Evolutionary conservation across 2,797 vertebrate species (phyloP).

Genomic region (Diplodus sargus): DNA sequence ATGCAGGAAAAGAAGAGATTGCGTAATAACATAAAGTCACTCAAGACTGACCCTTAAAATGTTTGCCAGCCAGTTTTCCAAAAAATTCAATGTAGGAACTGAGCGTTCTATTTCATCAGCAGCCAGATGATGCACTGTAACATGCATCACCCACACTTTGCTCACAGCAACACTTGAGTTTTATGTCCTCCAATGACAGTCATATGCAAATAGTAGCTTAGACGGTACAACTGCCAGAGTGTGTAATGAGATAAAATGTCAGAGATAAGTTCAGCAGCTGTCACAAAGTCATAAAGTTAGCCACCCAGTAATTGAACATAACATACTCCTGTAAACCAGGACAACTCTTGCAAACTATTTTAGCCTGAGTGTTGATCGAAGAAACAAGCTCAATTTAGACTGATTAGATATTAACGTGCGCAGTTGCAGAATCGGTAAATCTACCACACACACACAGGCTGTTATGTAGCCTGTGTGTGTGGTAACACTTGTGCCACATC

Average conservation of each 20-base stretch:
- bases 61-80: not conserved
- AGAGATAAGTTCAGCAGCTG: conserved; percentile 58
- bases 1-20: not conserved
- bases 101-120: conserved; percentile 17
- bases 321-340: conserved; percentile 15
- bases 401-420: conserved; percentile 16
- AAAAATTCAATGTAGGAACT: conserved; percentile 15
- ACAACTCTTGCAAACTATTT: conserved; percentile 27
- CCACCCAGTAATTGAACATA: conserved; percentile 35
- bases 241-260: conserved; percentile 44
- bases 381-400: conserved; percentile 6
- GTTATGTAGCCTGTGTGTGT: no score
- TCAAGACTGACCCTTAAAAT: conserved; percentile 31
- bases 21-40: not conserved
- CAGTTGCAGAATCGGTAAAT: conserved; percentile 1
- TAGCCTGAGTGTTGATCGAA: conserved; percentile 6
- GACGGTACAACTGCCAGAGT: conserved; percentile 46
- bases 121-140: conserved; percentile 5
- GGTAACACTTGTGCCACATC: no score
- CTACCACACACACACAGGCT: not conserved
- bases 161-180: conserved; percentile 39
- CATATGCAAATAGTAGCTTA: conserved; percentile 65
- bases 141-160: conserved; percentile 29
- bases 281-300: conserved; percentile 36
- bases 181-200: conserved; percentile 45